Percentiles rank a stretch among this genome's conserved stretches.
Conservation (phyloP, 2,797 vertebrate species). For the Sebastes nivosus region DNA sequence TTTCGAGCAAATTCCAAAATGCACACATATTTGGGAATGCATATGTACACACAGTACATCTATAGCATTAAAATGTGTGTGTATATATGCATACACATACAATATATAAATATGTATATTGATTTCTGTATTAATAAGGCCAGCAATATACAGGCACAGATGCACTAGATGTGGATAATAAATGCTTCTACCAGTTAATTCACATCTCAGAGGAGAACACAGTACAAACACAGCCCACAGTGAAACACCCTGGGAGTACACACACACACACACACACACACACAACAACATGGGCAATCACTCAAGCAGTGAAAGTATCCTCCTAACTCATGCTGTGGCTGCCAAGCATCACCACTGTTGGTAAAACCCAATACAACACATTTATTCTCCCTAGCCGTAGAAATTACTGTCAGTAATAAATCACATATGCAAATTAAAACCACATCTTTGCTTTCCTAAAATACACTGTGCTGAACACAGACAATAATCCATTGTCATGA, state of each 20-base stretch:
- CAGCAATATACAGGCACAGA: neutral
- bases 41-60: neutral
- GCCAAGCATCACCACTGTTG: neutral
- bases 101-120: neutral
- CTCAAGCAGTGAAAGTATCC: neutral
- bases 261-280: neutral
- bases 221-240: constrained; percentile 3
- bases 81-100: neutral
- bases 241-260: neutral
- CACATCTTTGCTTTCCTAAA: neutral
- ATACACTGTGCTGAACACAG: neutral
- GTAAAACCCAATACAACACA: constrained; percentile 1
- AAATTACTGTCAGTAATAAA: constrained; percentile 9
- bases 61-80: neutral
- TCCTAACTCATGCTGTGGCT: neutral
- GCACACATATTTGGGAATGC: neutral
- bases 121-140: neutral
- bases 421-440: neutral
- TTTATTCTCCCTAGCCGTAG: neutral
- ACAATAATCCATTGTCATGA: neutral
- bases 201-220: constrained; percentile 15
- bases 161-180: constrained; percentile 1
- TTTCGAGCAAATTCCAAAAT: neutral
- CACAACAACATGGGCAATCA: neutral
- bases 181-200: constrained; percentile 2